Base-by-base conservation (phyloP, 2,113 vertebrate species). In the Cyprinodon brontotheroides region DNA sequence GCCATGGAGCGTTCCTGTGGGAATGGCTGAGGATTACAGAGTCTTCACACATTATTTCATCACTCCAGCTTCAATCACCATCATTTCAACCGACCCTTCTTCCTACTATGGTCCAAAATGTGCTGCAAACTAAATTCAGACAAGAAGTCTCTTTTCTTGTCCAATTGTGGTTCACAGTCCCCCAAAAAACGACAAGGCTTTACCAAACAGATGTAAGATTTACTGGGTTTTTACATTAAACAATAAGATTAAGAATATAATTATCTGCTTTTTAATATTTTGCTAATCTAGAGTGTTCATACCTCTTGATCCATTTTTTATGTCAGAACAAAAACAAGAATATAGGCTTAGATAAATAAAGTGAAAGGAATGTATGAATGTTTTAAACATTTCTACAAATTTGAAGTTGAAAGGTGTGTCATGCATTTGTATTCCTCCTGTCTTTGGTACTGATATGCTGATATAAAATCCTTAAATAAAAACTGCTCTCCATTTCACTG, bases 1-100 rank as follows among this genome's bases (percentile, higher is more conserved):
- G 78, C 73, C 71, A 69, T 73, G 45, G 48, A 76, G 41, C 63
- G 14, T 68, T 87, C 88, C 84, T 65, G 3, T 38, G 63, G 78
- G 80, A 71, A 12, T 15, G 62, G 70, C 66, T 36, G 69, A 71
- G 45, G 68, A 89, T 92, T 91, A 79, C 91, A 87, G 70, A 57
- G 78, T 87, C 74, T 83, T 77, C 78, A 68, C 83, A 53, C 87
- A 70, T 80, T 78, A 83, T 93, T 92, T 89, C 92, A 87, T 93
- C 92, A 93, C 64, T 77, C 80, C 61, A 65, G 81, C 81, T 89
- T 79, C 75, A 74, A 65, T 74, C 64, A 43, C 13, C 81, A 82
- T 85, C 81, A 63, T 74, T 87, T 79, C 78, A 81, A 61, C 77
- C 74, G 48, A 80, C 78, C 76, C 73, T 38, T 48, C 78, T 68